Conservation (phyloP, 2,113 vertebrate species). For the Gavia stellata region DNA sequence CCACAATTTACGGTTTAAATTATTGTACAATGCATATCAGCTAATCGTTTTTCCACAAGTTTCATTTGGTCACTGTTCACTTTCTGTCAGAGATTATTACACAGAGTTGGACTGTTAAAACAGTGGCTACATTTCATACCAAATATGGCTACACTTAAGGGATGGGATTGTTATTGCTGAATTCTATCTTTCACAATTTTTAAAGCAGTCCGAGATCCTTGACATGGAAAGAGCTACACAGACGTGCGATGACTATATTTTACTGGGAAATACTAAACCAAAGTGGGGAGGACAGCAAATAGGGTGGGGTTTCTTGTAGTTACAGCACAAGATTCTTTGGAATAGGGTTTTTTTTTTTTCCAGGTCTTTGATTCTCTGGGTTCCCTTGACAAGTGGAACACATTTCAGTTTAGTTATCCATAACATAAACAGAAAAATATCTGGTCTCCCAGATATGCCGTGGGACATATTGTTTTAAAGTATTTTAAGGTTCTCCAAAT, state of each 20-base stretch:
- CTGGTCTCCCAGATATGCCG: not conserved
- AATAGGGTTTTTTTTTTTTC: not conserved
- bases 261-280: not conserved
- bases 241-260: not conserved
- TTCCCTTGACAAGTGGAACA: not conserved
- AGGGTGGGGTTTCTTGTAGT: not conserved
- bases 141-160: not conserved
- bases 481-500: not conserved
- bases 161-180: not conserved
- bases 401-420: not conserved
- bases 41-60: not conserved
- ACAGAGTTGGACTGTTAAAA: not conserved
- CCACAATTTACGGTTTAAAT: not conserved
- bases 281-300: not conserved
- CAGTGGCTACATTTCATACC: constrained; percentile 1
- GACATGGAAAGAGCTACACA: not conserved
- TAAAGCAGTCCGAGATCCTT: not conserved
- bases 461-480: not conserved
- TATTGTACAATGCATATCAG: not conserved
- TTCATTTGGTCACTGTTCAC: not conserved
- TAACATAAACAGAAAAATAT: not conserved
- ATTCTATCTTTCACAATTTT: not conserved
- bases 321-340: not conserved
- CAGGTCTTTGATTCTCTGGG: not conserved
- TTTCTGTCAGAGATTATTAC: not conserved